Evolutionary conservation across 1,140 invertebrate genomes (phyloP).

Genomic region (Drosophila ironensis): DNA sequence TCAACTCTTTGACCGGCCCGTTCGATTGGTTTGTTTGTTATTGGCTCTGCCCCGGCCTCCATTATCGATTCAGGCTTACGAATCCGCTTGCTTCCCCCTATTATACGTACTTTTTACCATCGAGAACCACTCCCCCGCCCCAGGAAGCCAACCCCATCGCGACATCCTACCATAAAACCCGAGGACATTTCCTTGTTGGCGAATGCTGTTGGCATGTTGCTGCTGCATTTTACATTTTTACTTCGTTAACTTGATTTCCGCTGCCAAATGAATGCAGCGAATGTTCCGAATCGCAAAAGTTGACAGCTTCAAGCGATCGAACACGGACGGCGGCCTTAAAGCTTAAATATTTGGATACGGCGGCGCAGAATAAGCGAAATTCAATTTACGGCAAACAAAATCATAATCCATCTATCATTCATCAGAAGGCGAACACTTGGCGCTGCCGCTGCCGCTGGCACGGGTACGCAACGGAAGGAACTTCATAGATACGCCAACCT

Average conservation of each 20-base stretch:
- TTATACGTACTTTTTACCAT: background rate
- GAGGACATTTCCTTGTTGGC: constrained; percentile 46
- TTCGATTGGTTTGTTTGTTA: constrained; percentile 43
- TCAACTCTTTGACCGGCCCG: constrained; percentile 17
- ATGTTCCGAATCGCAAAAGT: constrained; percentile 36
- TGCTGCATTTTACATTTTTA: constrained; percentile 76
- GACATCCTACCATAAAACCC: constrained; percentile 3
- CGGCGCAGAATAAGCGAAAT: constrained; percentile 68
- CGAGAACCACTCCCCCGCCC: background rate
- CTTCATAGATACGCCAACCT: constrained; percentile 71
- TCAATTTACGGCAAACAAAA: constrained; percentile 81
- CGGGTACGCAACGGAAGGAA: constrained; percentile 52
- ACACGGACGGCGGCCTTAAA: constrained; percentile 39
- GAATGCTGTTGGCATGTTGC: constrained; percentile 37
- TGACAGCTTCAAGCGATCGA: constrained; percentile 59
- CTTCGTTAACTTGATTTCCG: constrained; percentile 80
- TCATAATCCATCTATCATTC: constrained; percentile 82
- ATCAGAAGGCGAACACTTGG: constrained; percentile 65
- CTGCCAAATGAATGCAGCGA: constrained; percentile 65
- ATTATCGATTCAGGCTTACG: constrained; percentile 40
- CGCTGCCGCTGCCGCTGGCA: constrained; percentile 38
- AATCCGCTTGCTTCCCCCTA: background rate
- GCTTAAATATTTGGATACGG: constrained; percentile 53
- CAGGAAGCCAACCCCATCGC: background rate
- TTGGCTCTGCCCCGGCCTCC: constrained; percentile 22